These are phyloP conservation scores for Conger conger DNA, from an alignment of 2,113 vertebrate genomes.

Conservation along the genomic window DNA sequence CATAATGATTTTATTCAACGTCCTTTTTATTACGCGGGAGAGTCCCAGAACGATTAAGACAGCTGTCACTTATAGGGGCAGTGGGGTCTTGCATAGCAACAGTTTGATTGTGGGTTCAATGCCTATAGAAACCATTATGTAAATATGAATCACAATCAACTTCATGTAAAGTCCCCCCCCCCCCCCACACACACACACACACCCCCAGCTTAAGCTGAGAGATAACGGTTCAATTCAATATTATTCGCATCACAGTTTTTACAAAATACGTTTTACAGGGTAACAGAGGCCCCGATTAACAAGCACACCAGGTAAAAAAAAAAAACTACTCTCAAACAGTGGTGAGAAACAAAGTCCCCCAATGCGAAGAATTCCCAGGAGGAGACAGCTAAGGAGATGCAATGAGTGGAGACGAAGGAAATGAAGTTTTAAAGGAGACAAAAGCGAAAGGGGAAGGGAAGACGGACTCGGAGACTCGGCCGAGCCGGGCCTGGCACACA, in stretches of 20 bases:
- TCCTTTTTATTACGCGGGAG: neutral
- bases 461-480: neutral
- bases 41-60: neutral
- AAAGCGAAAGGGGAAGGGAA: neutral
- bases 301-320: too few relatives aligned
- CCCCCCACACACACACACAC: too few relatives aligned
- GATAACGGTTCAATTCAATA: too few relatives aligned
- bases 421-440: neutral
- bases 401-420: neutral
- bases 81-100: neutral
- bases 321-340: too few relatives aligned
- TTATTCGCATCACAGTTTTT: too few relatives aligned
- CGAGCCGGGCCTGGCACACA: neutral
- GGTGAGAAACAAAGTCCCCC: too few relatives aligned
- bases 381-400: neutral
- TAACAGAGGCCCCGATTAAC: too few relatives aligned
- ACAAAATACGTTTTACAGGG: too few relatives aligned
- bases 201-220: too few relatives aligned
- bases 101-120: neutral
- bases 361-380: too few relatives aligned
- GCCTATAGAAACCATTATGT: neutral
- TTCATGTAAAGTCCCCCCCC: too few relatives aligned
- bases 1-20: neutral
- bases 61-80: neutral
- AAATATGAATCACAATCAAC: neutral